These are phyloP conservation scores for Indicator maculatus DNA, from an alignment of 2,113 vertebrate species.

Conservation along the genomic window DNA sequence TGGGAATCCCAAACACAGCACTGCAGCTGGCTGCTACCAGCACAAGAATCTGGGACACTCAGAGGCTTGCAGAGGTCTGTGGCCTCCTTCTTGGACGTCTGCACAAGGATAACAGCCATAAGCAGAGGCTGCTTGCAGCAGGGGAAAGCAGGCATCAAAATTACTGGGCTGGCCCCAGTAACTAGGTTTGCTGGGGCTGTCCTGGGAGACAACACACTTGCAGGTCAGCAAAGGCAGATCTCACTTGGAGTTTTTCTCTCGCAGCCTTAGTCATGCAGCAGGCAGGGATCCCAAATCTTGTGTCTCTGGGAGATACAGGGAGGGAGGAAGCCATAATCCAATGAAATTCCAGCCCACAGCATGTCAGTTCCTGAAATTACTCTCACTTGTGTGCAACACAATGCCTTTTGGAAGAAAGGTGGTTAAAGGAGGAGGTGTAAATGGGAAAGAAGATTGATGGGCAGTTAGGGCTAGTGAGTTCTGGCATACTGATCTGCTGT, in stretches of 20 bases:
- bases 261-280: background rate
- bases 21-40: fast-evolving
- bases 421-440: background rate
- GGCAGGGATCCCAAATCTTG: background rate
- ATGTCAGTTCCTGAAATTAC: background rate
- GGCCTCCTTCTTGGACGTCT: background rate
- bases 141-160: background rate
- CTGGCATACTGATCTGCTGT: background rate
- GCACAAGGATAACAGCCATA: background rate
- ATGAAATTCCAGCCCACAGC: background rate
- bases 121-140: background rate
- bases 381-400: background rate
- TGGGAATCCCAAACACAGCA: background rate
- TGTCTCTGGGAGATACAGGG: background rate
- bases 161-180: background rate
- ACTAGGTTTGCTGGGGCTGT: background rate
- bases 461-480: background rate
- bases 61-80: background rate
- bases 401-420: background rate
- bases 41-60: background rate
- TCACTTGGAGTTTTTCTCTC: background rate
- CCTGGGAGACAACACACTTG: background rate
- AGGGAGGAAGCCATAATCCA: background rate
- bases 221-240: background rate
- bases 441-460: background rate